Evolutionary conservation across 1,140 invertebrate species (phyloP), one percentile per base, ranked within the genome.

Genomic region (Drosophila rufa): DNA sequence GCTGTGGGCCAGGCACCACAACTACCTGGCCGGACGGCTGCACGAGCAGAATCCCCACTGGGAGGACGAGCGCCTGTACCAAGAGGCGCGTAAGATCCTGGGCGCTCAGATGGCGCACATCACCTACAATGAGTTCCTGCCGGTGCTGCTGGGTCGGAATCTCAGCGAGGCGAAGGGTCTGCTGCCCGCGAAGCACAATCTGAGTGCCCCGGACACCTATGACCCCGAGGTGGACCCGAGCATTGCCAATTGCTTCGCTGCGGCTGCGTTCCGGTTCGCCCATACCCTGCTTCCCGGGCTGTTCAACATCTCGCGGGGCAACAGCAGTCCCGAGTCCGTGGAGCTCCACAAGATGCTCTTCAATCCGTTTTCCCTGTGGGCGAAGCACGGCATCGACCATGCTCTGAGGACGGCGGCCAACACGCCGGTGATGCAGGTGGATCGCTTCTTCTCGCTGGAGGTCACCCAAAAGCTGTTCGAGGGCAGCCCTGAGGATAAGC

Each of bases 191-290:
- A 79, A 56, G 2, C 27, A 79, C 2, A 67, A 90, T 36, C 74
- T 82, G 0, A 48, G 75, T 58, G 82, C 75, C 3, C 90, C 93
- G 11, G 92, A 94, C 7, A 94, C 95, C 1, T 98, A 98, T 92
- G 94, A 98, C 76, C 92, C 95, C 0, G 92, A 93, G 7, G 93
- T 97, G 5, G 95, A 99, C 93, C 95, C 98, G 0, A 94, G 95
- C 0, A 96, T 99, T 59, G 95, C 97, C 2, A 99, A 99, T 93
- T 96, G 95, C 82, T 99, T 99, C 94, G 96, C 98, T 0, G 95
- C 97, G 0, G 96, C 98, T 3, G 98, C 96, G 1, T 98, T 97
- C 85, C 94, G 98, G 61, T 99, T 99, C 90, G 98, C 98, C 0
- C 98, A 99, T 85, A 98, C 97, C 0, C 92, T 98, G 4, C 92